A percentile compares a stretch with the other conserved stretches of the same genome.
Evolutionary conservation across 2,113 vertebrate genomes (phyloP).

Genomic region (Bungarus multicinctus): DNA sequence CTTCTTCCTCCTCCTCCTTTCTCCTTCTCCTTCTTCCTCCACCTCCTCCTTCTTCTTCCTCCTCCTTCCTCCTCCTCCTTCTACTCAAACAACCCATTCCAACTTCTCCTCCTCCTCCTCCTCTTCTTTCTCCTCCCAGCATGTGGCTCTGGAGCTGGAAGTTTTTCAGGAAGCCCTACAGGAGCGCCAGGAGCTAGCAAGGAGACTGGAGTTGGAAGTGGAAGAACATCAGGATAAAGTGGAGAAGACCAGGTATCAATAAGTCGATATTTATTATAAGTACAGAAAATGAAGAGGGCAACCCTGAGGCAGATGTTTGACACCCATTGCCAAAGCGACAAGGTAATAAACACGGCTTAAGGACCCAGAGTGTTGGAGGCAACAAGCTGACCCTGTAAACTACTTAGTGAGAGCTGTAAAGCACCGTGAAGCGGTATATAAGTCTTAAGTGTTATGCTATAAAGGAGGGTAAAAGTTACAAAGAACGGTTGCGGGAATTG

Average conservation of each 20-base stretch:
- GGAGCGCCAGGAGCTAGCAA: conserved; percentile 52
- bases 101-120: too few relatives aligned
- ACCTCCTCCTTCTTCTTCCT: too few relatives aligned
- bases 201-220: conserved; percentile 28
- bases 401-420: too few relatives aligned
- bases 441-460: too few relatives aligned
- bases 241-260: conserved; percentile 59
- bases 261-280: neutral
- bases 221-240: conserved; percentile 46
- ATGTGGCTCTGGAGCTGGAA: conserved; percentile 34
- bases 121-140: conserved; percentile 44
- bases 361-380: too few relatives aligned
- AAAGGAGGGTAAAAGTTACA: too few relatives aligned
- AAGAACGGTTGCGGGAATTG: too few relatives aligned
- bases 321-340: neutral
- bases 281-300: neutral
- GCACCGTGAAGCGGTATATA: too few relatives aligned
- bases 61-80: too few relatives aligned
- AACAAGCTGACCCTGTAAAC: too few relatives aligned
- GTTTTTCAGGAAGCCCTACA: conserved; percentile 24
- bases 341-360: neutral
- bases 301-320: neutral
- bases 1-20: too few relatives aligned
- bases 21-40: too few relatives aligned
- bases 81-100: neutral